Percentiles rank a stretch among this genome's conserved stretches.
Evolutionary conservation across 2,797 vertebrate genomes (phyloP).

Genomic region (Cygnus olor): DNA sequence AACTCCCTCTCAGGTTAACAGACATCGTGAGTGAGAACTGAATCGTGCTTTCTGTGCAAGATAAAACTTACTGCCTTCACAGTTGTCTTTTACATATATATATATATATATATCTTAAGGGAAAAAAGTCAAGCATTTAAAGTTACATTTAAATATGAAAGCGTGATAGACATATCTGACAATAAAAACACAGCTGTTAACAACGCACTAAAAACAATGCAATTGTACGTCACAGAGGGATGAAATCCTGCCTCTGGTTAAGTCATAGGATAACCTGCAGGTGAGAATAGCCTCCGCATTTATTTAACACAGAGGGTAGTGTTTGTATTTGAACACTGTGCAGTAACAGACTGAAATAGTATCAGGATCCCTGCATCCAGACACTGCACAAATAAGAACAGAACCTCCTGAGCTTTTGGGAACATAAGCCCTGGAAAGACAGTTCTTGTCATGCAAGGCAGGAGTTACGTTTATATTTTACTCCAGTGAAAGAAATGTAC

Average conservation of each 20-base stretch:
- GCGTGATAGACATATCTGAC: background rate
- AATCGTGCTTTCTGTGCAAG: conserved; percentile 3
- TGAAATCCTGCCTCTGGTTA: background rate
- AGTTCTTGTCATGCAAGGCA: background rate
- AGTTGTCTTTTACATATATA: background rate
- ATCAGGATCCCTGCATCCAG: background rate
- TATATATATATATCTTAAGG: background rate
- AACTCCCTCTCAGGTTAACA: background rate
- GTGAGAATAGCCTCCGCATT: background rate
- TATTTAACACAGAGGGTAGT: background rate
- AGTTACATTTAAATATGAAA: conserved; percentile 51
- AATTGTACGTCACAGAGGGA: background rate
- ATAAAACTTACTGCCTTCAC: conserved; percentile 11
- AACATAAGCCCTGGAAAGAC: background rate
- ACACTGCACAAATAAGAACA: background rate
- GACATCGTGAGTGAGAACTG: background rate
- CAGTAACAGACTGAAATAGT: background rate
- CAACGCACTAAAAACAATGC: background rate
- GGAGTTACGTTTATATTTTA: background rate
- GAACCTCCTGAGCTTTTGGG: background rate
- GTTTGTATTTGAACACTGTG: background rate
- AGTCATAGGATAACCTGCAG: background rate
- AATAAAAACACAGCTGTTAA: conserved; percentile 50
- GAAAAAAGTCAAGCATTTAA: conserved; percentile 23
- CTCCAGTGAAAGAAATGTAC: background rate